Evolutionary conservation across 2,113 vertebrate genomes (phyloP).

Genomic region (Callithrix jacchus): DNA sequence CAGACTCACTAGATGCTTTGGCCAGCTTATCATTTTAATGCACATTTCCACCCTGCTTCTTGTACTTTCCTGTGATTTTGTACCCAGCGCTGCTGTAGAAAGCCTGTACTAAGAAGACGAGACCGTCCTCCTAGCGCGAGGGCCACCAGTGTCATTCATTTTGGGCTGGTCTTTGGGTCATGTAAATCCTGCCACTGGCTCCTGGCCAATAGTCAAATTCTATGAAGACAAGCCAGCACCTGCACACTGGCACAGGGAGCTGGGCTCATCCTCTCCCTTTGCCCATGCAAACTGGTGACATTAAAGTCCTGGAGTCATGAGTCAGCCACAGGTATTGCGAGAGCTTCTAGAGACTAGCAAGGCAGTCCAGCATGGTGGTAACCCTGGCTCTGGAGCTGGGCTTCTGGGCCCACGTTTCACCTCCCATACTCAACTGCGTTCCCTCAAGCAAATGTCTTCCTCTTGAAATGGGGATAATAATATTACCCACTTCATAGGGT

Average conservation of each 20-base stretch:
- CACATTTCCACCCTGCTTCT: too few species aligned
- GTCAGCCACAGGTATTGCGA: neutral
- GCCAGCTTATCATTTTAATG: neutral
- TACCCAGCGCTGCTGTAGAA: neutral
- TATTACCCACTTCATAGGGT: too few species aligned
- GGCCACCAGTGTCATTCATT: neutral
- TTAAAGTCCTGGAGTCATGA: neutral
- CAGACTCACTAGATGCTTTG: too few species aligned
- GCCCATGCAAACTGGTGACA: neutral
- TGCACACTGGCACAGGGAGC: neutral
- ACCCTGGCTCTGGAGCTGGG: neutral
- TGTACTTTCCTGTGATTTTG: neutral
- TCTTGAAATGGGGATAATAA: neutral
- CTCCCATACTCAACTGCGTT: too few species aligned
- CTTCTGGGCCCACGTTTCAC: neutral
- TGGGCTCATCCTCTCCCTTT: neutral
- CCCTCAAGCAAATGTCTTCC: neutral
- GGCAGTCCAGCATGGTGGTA: rapidly evolving
- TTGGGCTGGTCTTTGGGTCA: neutral
- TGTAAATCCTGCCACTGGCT: neutral
- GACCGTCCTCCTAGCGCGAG: neutral
- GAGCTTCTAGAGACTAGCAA: neutral
- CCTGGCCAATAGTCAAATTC: neutral
- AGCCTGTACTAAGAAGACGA: neutral
- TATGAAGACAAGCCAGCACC: neutral